Conservation (phyloP, 2,113 vertebrate species). For the Antennarius striatus region DNA sequence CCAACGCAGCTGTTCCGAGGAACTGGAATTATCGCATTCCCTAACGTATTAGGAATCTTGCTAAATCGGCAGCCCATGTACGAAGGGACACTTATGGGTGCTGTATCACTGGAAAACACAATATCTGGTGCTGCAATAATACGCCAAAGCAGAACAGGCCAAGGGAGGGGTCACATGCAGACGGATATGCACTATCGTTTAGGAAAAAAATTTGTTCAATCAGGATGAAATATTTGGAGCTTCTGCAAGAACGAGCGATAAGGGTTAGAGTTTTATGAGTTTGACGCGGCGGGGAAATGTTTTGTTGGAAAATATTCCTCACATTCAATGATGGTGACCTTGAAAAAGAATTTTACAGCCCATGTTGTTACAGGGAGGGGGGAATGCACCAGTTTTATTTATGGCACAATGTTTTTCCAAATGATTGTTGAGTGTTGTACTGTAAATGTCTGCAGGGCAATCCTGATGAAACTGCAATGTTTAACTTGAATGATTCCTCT, state of each 20-base stretch:
- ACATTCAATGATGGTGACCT: not conserved
- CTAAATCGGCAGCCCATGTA: slow-evolving; percentile 28
- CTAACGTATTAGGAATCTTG: slow-evolving; percentile 23
- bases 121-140: slow-evolving; percentile 63
- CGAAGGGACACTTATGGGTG: slow-evolving; percentile 34
- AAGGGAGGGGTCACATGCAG: slow-evolving; percentile 3
- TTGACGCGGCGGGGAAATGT: slow-evolving; percentile 7
- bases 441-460: slow-evolving; percentile 60
- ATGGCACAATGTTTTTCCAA: slow-evolving; percentile 51
- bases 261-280: not conserved
- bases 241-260: slow-evolving; percentile 11
- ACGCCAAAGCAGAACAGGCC: slow-evolving; percentile 41
- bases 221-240: slow-evolving; percentile 2
- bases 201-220: slow-evolving; percentile 19
- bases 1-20: slow-evolving; percentile 29
- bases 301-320: not conserved
- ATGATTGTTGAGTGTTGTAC: slow-evolving; percentile 63
- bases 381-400: slow-evolving; percentile 60
- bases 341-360: not conserved
- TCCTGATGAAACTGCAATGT: slow-evolving; percentile 59
- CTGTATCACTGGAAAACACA: slow-evolving; percentile 63
- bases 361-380: slow-evolving; percentile 1
- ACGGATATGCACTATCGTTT: slow-evolving; percentile 33
- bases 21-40: slow-evolving; percentile 52
- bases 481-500: slow-evolving; percentile 69